phyloP scores from a whole-genome alignment of 2,888 invertebrate genomes.

The Eledone cirrhosa region DNA sequence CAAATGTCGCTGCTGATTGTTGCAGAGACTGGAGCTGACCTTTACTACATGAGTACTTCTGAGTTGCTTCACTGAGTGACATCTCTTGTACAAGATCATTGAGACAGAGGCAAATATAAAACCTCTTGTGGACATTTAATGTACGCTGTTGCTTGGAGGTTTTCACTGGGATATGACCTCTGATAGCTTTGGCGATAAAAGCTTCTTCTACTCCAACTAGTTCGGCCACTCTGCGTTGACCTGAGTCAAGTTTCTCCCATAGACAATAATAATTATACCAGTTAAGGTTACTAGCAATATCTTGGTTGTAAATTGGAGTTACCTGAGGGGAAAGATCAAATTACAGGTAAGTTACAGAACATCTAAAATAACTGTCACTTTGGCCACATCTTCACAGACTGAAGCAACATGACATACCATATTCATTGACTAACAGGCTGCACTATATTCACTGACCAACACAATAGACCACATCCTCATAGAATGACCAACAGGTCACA shows the following conservation, averaged over 20 bases:
- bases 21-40: constrained; percentile 94
- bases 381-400: background rate
- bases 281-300: constrained; percentile 79
- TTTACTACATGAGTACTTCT: constrained; percentile 84
- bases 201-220: constrained; percentile 87
- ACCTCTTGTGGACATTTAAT: constrained; percentile 63
- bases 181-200: constrained; percentile 75
- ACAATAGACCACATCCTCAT: too few species aligned
- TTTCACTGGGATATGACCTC: constrained; percentile 51
- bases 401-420: too few species aligned
- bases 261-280: constrained; percentile 75
- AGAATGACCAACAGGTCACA: too few species aligned
- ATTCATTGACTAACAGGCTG: too few species aligned
- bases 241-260: constrained; percentile 82
- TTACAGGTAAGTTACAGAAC: background rate
- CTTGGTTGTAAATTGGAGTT: constrained; percentile 89
- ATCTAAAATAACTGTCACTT: background rate
- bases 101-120: constrained; percentile 81
- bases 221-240: constrained; percentile 86
- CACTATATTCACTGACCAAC: too few species aligned
- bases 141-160: constrained; percentile 47
- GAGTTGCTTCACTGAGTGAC: constrained; percentile 78
- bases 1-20: constrained; percentile 93
- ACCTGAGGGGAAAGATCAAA: constrained; percentile 64
- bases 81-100: constrained; percentile 93